Evolutionary conservation across 1,140 invertebrate genomes (phyloP), one percentile per base, ranked within the genome.

Genomic region (Stegodyphus dumicola): DNA sequence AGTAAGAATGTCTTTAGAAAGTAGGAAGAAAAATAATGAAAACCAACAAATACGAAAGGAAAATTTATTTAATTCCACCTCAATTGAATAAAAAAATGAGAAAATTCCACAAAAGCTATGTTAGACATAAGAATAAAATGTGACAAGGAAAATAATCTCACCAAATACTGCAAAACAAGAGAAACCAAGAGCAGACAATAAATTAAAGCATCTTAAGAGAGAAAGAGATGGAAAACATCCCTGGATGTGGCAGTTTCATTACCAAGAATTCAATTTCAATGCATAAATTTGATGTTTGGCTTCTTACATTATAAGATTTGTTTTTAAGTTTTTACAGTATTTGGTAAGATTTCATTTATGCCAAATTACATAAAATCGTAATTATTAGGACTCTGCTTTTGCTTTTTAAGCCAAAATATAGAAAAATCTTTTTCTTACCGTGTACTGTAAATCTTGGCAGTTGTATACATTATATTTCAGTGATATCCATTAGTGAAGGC

Each of bases 401-500:
- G n/a, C 56, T 64, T 49, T 75, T 65, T 2, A 67, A 49, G n/a
- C 73, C 73, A 84, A 84, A 76, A 65, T 56, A 75, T 9, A 6
- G 76, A 69, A 84, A 84, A 7, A 54, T 6, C 1, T 3, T 76
- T 69, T 48, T 56, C 81, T 84, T 84, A 84, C 81, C 81, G 73
- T 84, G 81, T 84, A 84, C 81, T 84, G 81, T 84, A 76, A 56
- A 77, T 85, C 84, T 85, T 85, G 84, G 84, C 84, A 78, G 84
- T 77, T 85, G 84, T 85, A 77, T 48, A 85, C 18, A 87, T 80
- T 86, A 74, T 77, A 77, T 75, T 93, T 96, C 95, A 96, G 94
- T 96, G 95, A 93, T 96, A 96, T 93, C 95, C 95, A 93, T 96
- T 96, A 93, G 95, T 96, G 93, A 96, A 96, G 92, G 95, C 95